Evolutionary conservation across 2,797 vertebrate genomes (phyloP), one percentile per base, ranked within the genome.

Genomic region (Sciurus carolinensis): DNA sequence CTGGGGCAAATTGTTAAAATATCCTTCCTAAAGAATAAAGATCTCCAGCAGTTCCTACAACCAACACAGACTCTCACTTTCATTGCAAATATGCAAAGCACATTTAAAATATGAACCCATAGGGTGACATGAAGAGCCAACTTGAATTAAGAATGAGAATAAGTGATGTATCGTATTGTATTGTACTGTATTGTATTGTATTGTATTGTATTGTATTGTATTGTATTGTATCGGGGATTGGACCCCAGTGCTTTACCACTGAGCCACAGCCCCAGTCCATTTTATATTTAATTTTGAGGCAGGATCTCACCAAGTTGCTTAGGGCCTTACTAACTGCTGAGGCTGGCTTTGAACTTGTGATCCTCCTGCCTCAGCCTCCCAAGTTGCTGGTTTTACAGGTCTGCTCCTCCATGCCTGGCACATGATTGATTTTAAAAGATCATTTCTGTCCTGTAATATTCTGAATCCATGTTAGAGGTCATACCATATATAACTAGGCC

Each of bases 41-140:
- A 64, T 30, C 66, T 44, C 30, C 26, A 75, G 36, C 10, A 75
- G 52, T 73, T 94, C 92, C 82, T 91, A 69, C 14, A 93, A 73
- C 52, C 28, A 80, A 77, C 7, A n/a, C 0, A 75, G 30, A 92
- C 59, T 67, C 73, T 77, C 10, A 64, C 26, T 33, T 75, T 59
- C 15, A 87, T 91, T 91, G 59, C 52, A 28, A 22, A 76, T 66
- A 91, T 76, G 73, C 52, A 92, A 83, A 91, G 30, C 66, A 57
- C 26, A 86, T 54, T 86, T 91, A 89, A 86, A 94, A 88, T 76
- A 89, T 26, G 52, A 94, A 94, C 64, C 79, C 42, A 62, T 17
- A 64, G 54, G 22, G 52, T 75, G 33, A 90, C 52, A 44, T 57
- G 66, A 95, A 84, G 52, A 22, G 26, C 3, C 64, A 73, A 54